These are phyloP conservation scores for Antedon bifida DNA, from an alignment of 35 echinoderm and acorn worm species.

Conservation along the genomic window DNA sequence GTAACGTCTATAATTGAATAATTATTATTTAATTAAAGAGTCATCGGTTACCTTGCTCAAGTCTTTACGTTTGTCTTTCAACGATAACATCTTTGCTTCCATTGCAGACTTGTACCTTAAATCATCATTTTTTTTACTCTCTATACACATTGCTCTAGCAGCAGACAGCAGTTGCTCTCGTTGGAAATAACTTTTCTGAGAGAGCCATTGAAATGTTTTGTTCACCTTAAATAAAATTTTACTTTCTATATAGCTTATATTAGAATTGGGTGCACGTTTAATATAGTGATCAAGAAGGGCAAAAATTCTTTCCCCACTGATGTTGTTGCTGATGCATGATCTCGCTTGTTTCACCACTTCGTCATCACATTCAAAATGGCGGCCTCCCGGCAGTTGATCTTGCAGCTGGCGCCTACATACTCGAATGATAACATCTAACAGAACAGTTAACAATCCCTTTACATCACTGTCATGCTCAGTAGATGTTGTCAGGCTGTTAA, in stretches of 20 bases:
- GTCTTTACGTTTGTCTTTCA: too few species aligned
- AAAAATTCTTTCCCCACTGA: conserved; percentile 22
- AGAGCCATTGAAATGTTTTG: too few species aligned
- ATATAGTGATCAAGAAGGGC: not conserved
- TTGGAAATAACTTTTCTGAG: too few species aligned
- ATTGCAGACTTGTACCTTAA: too few species aligned
- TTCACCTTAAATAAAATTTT: too few species aligned
- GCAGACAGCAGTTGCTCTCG: too few species aligned
- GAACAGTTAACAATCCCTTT: not conserved
- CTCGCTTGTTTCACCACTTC: not conserved
- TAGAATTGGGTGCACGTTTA: not conserved
- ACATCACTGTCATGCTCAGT: not conserved
- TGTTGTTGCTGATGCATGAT: not conserved
- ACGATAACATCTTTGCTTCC: too few species aligned
- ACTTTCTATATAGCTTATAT: not conserved
- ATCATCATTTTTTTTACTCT: too few species aligned
- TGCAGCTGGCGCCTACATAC: not conserved
- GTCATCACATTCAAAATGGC: not conserved
- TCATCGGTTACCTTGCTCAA: too few species aligned
- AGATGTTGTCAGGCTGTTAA: not conserved
- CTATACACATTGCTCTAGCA: too few species aligned
- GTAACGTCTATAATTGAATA: too few species aligned
- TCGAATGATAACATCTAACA: not conserved
- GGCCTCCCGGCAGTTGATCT: not conserved
- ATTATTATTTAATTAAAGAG: too few species aligned